Evolutionary conservation across 2,888 invertebrate genomes (phyloP), one percentile per base, ranked within the genome.

Genomic region (Leptinotarsa rubiginosa): DNA sequence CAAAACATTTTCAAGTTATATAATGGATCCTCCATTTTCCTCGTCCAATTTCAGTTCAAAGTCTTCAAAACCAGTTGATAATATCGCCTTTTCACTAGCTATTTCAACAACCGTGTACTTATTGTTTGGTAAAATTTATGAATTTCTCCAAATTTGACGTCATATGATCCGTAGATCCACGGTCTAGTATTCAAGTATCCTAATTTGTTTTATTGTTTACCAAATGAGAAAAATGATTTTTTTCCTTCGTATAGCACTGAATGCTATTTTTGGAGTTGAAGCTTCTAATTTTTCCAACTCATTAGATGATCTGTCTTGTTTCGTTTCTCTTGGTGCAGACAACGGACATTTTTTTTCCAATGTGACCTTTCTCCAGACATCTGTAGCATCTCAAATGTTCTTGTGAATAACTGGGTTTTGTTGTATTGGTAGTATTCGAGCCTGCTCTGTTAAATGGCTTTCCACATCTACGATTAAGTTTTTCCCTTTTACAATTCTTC

Each of bases 181-280:
- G 41, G 31, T 68, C 47, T n/a, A 54, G 22, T 16, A 68, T 68
- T 54, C 67, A 52, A n/a, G n/a, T 67, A 52, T 67, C n/a, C 20
- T 20, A 22, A 54, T 62, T 15, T n/a, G 31, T 56, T 56, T 69
- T 47, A 18, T 69, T 49, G 20, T 56, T 47, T 12, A 47, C 20
- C 18, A 69, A 47, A 31, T 25, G 25, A 15, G 49, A 47, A 15
- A 47, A 15, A 22, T 49, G 16, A 18, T 59, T 69, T 54, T 4
- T 4, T 20, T 22, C 18, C 22, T 56, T n/a, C 16, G 4, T 25
- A 69, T 59, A 16, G 56, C 50, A 41, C 54, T 56, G 31, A 69
- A 56, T 18, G 69, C 69, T 41, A 41, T 22, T 25, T 69, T 69
- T 49, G n/a, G 4, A 47, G 15, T 50, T n/a, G 22, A 66, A 66